Evolutionary conservation across 2,888 invertebrate species (phyloP), one percentile per base, ranked within the genome.

Genomic region (Xylocampa areola): DNA sequence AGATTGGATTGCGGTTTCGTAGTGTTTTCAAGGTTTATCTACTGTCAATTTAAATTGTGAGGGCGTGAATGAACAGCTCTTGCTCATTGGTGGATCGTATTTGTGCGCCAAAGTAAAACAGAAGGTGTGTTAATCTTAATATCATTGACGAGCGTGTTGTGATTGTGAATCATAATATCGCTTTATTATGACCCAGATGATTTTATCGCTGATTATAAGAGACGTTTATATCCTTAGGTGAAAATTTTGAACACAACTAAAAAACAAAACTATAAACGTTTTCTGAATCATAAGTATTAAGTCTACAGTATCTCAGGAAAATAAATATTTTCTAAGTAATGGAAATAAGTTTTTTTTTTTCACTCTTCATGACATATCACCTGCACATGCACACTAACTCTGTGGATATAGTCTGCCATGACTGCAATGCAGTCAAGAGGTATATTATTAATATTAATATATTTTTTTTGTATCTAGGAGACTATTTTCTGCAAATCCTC

Each of bases 21-120:
- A 73, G 73, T 84, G 81, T 85, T 87, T 87, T 91, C 90, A 92
- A 90, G 91, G 91, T 88, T 91, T 86, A 81, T 79, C 75, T 73
- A 77, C 81, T 86, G 86, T 88, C 86, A 85, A 80, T 84, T 79
- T 72, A 73, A 81, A n/a, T 84, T 83, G 78, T 73, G 80, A 81
- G 84, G 83, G 82, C 81, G 86, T 83, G 82, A 87, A 84, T 81
- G 77, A 81, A 78, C 72, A 61, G 66, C 62, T 65, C 57, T 51
- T 52, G 39, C 29, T 53, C 29, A 72, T 73, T 66, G 67, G 72
- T 35, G 44, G 58, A 59, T 25, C 47, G 30, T 27, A 36, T 61
- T 67, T 63, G 45, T 66, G 54, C 51, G 55, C 37, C 39, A 65
- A 73, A 58, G 33, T 50, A 60, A 55, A 73, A 47, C 13, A 59